phyloP scores from a whole-genome alignment of 1,140 invertebrate species.

The Drosophila navojoa region DNA sequence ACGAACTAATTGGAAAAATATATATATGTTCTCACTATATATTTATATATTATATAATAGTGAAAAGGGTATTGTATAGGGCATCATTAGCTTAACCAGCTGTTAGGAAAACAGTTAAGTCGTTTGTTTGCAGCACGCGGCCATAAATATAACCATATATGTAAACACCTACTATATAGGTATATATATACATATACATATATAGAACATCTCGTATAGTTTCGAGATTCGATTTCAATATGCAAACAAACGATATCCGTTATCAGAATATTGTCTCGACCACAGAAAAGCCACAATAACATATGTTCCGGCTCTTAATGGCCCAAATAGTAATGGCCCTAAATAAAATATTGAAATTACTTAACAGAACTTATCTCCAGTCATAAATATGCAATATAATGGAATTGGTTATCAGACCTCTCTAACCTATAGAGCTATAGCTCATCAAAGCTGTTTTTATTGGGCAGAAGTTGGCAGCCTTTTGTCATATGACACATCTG shows the following conservation, averaged over 20 bases:
- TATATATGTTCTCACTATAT: neutral
- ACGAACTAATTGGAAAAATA: no score
- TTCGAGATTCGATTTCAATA: slow-evolving; percentile 27
- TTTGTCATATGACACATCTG: slow-evolving; percentile 12
- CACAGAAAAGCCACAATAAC: slow-evolving; percentile 17
- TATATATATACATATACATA: no score
- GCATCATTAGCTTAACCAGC: neutral
- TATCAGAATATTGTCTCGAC: slow-evolving; percentile 17
- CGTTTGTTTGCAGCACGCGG: neutral
- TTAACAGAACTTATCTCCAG: neutral
- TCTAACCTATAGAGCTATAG: neutral
- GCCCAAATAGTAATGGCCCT: neutral
- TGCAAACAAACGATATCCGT: slow-evolving; percentile 18
- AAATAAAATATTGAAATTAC: slow-evolving; percentile 2
- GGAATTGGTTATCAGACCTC: slow-evolving; percentile 16
- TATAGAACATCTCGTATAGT: neutral
- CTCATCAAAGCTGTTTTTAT: slow-evolving; percentile 1
- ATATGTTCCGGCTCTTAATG: slow-evolving; percentile 27
- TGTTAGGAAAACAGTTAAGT: neutral
- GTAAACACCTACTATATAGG: no score
- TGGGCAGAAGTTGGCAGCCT: slow-evolving; percentile 1
- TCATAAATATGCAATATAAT: slow-evolving; percentile 3
- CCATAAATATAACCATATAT: slow-evolving; percentile 28
- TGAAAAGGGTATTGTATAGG: neutral
- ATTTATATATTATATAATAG: neutral